These are phyloP conservation scores for Drepana arcuata DNA, from an alignment of 1,140 invertebrate species.

Conservation along the genomic window DNA sequence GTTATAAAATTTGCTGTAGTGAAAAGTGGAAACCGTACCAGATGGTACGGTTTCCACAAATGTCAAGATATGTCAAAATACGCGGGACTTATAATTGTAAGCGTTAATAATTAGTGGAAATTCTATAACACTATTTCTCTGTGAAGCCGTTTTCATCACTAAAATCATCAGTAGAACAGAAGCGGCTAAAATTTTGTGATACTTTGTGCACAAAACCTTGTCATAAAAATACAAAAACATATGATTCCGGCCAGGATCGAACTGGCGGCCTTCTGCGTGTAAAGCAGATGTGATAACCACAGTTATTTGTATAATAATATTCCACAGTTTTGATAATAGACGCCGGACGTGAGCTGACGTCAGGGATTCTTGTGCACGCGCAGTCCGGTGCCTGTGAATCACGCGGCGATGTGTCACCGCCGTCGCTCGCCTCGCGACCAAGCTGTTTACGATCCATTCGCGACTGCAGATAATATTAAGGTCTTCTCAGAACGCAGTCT, in stretches of 20 bases:
- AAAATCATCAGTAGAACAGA: too few species aligned
- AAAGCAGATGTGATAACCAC: constrained; percentile 2
- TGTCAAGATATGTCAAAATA: too few species aligned
- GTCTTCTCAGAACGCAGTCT: constrained; percentile 21
- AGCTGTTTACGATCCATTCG: constrained; percentile 23
- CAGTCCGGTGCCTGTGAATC: constrained; percentile 38
- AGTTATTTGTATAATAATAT: too few species aligned
- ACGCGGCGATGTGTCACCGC: constrained; percentile 50
- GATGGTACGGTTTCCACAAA: too few species aligned
- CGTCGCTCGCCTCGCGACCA: constrained; percentile 10
- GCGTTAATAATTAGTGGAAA: too few species aligned
- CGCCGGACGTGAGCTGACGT: constrained; percentile 52
- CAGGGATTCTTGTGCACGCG: constrained; percentile 46
- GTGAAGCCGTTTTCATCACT: too few species aligned
- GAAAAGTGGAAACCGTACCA: too few species aligned
- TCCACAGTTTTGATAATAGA: constrained; percentile 19
- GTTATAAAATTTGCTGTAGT: too few species aligned
- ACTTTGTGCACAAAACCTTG: too few species aligned
- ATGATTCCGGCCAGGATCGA: constrained; percentile 1
- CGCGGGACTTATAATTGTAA: too few species aligned
- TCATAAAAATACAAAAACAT: not conserved
- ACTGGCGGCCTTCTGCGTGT: constrained; percentile 1
- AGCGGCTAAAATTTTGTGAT: too few species aligned
- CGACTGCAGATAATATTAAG: constrained; percentile 26
- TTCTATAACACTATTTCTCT: too few species aligned